Base-by-base conservation (phyloP, 2,888 invertebrate species). In the Aromia moschata region DNA sequence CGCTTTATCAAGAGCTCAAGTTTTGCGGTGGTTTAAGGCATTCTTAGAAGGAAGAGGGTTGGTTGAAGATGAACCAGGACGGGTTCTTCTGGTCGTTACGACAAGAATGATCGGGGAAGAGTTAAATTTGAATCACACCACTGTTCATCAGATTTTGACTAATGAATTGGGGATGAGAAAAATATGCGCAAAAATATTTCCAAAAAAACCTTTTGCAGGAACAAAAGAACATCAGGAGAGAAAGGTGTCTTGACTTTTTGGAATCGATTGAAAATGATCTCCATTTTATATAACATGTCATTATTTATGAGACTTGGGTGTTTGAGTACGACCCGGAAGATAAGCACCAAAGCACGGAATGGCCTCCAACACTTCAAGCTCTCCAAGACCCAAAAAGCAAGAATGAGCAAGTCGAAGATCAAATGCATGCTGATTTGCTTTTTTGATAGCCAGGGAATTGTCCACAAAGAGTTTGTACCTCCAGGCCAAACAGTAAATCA, bases 211-310 rank as follows among this genome's bases (percentile, higher is more conserved):
- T 17, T 15, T 10, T 10, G n/a, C 10, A 5, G 16, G 10, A 14
- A 15, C 7, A 2, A 41, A 41, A 18, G 16, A n/a, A 7, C 25
- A 25, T 25, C 25, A 25, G 25, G 3, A 25, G 25, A 7, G 25
- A 25, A 25, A 25, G 25, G 25, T 41, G 41, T 11, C 41, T 41
- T 41, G 18, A 41, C 16, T 41, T 41, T n/a, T 18, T 41, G 3
- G 41, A 41, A 18, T 41, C 17, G 18, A 41, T 17, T 16, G 10
- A 16, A 16, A 41, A 25, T 15, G 15, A 17, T 16, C 68, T 66
- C 81, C 31, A 25, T 25, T 25, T 25, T 25, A 3, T 25, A 7
- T 3, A 25, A 7, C 25, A 25, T 25, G 25, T 25, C 25, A 25
- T 25, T 25, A 25, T 7, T 25, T 3, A 25, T 7, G 25, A 25